phyloP scores from a whole-genome alignment of 1,140 invertebrate genomes.

The Ceratosolen fusciceps region DNA sequence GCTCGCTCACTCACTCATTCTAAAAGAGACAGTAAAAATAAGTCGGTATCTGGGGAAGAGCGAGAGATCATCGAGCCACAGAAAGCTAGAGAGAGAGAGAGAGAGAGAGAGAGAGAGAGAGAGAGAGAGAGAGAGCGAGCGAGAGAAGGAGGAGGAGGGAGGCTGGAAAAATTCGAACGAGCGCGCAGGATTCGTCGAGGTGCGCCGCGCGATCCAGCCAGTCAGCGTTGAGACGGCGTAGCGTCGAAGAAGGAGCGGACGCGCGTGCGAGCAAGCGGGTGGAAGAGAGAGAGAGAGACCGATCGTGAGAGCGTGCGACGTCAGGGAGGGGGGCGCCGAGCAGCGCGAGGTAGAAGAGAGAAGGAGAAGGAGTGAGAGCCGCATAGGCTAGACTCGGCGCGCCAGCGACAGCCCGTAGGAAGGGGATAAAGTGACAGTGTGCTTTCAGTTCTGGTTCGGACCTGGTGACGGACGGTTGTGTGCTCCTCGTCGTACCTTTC shows the following conservation, averaged over 20 bases:
- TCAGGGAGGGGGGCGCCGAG: not conserved
- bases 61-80: no score
- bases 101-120: not conserved
- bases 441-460: conserved; percentile 55
- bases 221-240: conserved; percentile 42
- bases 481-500: conserved; percentile 1
- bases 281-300: not conserved
- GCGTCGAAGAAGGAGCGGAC: not conserved
- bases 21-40: no score
- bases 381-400: conserved; percentile 1
- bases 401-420: conserved; percentile 6
- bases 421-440: conserved; percentile 58
- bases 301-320: conserved; percentile 2
- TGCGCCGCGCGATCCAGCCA: conserved; percentile 53
- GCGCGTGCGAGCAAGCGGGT: not conserved
- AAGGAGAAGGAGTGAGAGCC: not conserved
- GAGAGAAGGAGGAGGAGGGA: not conserved
- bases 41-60: no score
- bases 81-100: not conserved
- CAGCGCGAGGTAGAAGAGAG: not conserved
- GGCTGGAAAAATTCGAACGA: conserved; percentile 37
- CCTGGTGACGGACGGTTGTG: conserved; percentile 48
- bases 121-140: not conserved
- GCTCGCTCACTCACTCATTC: no score
- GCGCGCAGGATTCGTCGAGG: conserved; percentile 45